A percentile compares a stretch with the other conserved stretches of the same genome.
These are phyloP conservation scores for Drosophila oshimai DNA, from an alignment of 1,140 invertebrate species.

Conservation along the genomic window DNA sequence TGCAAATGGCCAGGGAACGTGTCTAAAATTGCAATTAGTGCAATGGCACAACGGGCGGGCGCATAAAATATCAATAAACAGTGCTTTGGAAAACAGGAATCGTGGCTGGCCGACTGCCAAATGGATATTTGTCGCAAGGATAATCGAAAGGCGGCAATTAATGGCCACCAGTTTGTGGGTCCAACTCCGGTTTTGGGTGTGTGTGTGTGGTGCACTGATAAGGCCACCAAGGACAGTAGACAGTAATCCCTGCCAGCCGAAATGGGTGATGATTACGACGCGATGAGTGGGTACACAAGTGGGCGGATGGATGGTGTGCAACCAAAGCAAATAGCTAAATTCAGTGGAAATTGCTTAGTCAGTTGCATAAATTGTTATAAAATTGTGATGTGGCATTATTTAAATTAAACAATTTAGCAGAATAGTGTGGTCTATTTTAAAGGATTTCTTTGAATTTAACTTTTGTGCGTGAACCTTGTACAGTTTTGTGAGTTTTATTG, in stretches of 20 bases:
- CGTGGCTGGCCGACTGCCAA: slow-evolving; percentile 4
- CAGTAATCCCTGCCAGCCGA: slow-evolving; percentile 12
- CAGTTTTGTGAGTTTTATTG: no score
- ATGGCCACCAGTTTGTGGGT: slow-evolving; percentile 27
- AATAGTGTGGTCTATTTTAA: no score
- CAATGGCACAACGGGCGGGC: slow-evolving; percentile 43
- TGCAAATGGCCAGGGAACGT: slow-evolving; percentile 66
- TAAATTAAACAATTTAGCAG: no score
- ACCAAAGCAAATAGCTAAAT: neutral
- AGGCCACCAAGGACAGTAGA: slow-evolving; percentile 15
- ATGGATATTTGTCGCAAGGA: slow-evolving; percentile 32
- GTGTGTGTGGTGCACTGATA: slow-evolving; percentile 18
- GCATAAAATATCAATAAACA: slow-evolving; percentile 78
- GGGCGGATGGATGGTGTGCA: neutral
- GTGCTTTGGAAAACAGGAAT: slow-evolving; percentile 34
- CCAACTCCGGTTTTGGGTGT: neutral
- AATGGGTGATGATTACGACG: slow-evolving; percentile 1
- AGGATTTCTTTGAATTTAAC: no score
- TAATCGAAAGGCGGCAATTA: slow-evolving; percentile 46
- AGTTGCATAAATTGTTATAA: neutral
- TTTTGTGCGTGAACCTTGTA: no score
- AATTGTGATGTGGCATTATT: no score
- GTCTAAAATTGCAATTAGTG: slow-evolving; percentile 75
- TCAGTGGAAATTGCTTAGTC: neutral
- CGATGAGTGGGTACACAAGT: neutral